These are phyloP conservation scores for Oreochromis tanganicae DNA, from an alignment of 2,113 vertebrate species.

Conservation along the genomic window DNA sequence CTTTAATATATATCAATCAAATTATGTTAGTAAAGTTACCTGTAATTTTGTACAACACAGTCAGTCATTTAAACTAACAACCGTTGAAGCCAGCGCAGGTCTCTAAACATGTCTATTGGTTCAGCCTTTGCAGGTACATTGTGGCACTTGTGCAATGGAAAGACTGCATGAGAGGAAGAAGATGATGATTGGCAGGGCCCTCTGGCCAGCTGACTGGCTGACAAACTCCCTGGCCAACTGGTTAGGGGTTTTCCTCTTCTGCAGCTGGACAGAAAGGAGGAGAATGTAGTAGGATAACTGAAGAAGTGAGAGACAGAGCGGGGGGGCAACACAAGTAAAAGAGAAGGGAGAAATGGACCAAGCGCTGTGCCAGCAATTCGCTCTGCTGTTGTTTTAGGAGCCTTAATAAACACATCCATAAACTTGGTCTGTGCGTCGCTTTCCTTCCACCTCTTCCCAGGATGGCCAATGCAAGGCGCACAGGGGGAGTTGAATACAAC, in stretches of 20 bases:
- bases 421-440: not conserved
- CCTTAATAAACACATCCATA: constrained; percentile 65
- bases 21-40: not conserved
- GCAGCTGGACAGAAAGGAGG: constrained; percentile 37
- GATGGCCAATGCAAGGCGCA: not conserved
- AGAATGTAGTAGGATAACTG: not conserved
- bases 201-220: constrained; percentile 23
- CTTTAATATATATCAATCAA: not conserved
- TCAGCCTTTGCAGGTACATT: constrained; percentile 21
- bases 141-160: constrained; percentile 27
- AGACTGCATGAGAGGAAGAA: constrained; percentile 23
- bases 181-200: constrained; percentile 67
- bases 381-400: constrained; percentile 64
- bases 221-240: constrained; percentile 22
- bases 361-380: constrained; percentile 52
- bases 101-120: not conserved
- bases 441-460: not conserved
- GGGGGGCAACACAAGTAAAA: not conserved
- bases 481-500: constrained; percentile 16
- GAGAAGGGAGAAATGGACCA: not conserved
- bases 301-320: not conserved
- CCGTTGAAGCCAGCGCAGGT: not conserved
- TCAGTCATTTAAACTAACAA: not conserved
- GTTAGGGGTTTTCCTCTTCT: constrained; percentile 52
- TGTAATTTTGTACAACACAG: not conserved